Evolutionary conservation across 1,140 invertebrate species (phyloP).

Genomic region (Aleiodes sp.): DNA sequence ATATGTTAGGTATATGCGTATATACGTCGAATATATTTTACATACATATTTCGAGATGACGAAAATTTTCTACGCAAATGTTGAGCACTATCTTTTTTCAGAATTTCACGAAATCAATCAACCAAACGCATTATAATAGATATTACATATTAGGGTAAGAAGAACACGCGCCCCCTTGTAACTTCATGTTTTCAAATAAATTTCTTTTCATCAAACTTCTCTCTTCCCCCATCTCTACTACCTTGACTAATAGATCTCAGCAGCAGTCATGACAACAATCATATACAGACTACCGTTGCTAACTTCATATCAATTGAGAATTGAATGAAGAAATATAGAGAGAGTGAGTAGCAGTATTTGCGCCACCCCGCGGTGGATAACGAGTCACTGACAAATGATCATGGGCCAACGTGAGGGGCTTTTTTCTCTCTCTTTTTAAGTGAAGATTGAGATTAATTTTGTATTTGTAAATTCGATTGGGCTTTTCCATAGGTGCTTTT

Average conservation of each 20-base stretch:
- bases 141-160: conserved; percentile 1
- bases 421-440: conserved; percentile 30
- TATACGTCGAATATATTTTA: too few relatives aligned
- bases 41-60: too few relatives aligned
- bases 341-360: not conserved
- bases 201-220: conserved; percentile 21
- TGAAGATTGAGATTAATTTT: conserved; percentile 59
- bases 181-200: conserved; percentile 11
- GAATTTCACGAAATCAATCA: too few relatives aligned
- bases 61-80: too few relatives aligned
- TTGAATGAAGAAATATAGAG: not conserved
- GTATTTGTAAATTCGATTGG: conserved; percentile 33
- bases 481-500: not conserved
- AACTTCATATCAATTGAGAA: conserved; percentile 59
- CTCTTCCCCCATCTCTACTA: conserved; percentile 31
- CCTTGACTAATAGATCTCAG: conserved; percentile 59
- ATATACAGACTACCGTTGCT: conserved; percentile 56
- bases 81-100: too few relatives aligned
- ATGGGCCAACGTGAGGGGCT: conserved; percentile 18
- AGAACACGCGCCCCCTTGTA: not conserved
- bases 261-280: conserved; percentile 57
- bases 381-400: conserved; percentile 53
- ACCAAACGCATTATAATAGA: not conserved
- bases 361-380: conserved; percentile 31
- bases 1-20: too few relatives aligned